Evolutionary conservation across 2,113 vertebrate species (phyloP).

Genomic region (Plestiodon gilberti): DNA sequence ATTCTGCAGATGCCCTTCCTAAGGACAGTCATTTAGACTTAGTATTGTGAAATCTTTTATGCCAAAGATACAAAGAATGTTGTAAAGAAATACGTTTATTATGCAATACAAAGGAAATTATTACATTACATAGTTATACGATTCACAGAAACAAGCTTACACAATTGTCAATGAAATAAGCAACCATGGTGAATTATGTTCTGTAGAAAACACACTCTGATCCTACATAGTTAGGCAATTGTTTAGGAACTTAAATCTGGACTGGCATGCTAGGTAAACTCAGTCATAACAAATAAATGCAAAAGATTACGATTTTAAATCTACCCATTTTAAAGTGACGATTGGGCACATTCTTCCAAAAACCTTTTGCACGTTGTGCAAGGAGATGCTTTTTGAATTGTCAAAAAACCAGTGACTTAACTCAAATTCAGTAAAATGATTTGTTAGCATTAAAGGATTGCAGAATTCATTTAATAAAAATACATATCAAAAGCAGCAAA

Average conservation of each 20-base stretch:
- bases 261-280: not conserved
- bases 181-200: not conserved
- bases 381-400: not conserved
- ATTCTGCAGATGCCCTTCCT: not conserved
- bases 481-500: not conserved
- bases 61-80: not conserved
- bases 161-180: not conserved
- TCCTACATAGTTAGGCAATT: not conserved
- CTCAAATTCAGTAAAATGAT: not conserved
- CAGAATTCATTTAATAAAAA: not conserved
- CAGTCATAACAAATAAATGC: not conserved
- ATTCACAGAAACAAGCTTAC: not conserved
- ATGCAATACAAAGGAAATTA: not conserved
- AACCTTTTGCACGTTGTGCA: not conserved
- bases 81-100: not conserved
- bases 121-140: not conserved
- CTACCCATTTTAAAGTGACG: too few relatives aligned
- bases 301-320: too few relatives aligned
- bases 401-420: not conserved
- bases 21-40: not conserved
- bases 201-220: not conserved
- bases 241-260: not conserved
- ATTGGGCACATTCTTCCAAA: too few relatives aligned
- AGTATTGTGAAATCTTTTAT: not conserved
- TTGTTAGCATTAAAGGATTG: not conserved